Evolutionary conservation across 1,140 invertebrate species (phyloP), one percentile per base, ranked within the genome.

Genomic region (Sycobia sp.): DNA sequence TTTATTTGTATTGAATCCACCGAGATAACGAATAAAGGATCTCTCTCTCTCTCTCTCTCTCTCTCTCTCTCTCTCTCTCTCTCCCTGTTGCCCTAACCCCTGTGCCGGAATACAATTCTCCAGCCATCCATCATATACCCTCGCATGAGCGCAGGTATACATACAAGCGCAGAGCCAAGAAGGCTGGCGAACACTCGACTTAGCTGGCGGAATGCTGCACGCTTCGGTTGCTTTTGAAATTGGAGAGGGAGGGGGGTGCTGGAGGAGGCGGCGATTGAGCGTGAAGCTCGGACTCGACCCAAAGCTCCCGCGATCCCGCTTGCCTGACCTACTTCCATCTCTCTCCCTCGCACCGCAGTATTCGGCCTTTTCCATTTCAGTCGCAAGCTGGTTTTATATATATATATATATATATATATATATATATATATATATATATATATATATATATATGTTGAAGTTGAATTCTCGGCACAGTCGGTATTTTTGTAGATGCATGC

Each of bases 181-280:
- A n/a, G 32, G n/a, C 18, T 29, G 7, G 16, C 14, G 13, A 25
- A 10, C 34, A 59, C 57, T 41, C 23, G 56, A 39, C 3, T 39
- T 32, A 44, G 57, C 25, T 27, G 10, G 10, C 47, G 23, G 36
- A 50, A 59, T 50, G 57, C 57, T 59, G 49, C 46, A 50, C 46
- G 57, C 57, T 59, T 23, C 18, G 57, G 34, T 59, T 16, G 46
- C 57, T 50, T 46, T 32, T 27, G 36, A 20, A 23, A 41, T 41
- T 41, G 51, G 4, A n/a, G 23, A 7, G 46, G 23, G 44, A 13
- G 0, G 47, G 47, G 4, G 18, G 13, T 9, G 32, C n/a, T 11
- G 18, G 18, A 5, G 32, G 44, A n/a, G 34, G 51, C 18, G 36
- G 34, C 27, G 51, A 54, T 54, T 23, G 51, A 54, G 36, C 51